Conservation (phyloP, 2,888 invertebrate genomes). For the Agrilus biguttatus region DNA sequence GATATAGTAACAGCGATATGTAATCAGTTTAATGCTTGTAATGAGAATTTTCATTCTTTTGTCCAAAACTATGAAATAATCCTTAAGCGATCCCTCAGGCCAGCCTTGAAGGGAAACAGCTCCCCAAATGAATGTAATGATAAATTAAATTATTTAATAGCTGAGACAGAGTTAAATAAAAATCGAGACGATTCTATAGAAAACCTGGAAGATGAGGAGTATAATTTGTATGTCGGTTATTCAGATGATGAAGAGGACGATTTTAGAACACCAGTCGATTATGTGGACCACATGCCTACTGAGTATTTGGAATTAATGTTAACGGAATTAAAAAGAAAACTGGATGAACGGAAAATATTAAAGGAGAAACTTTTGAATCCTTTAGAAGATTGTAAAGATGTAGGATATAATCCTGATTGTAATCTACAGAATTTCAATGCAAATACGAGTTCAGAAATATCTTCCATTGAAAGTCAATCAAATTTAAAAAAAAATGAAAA, state of each 20-base stretch:
- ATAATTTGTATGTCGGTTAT: slow-evolving; percentile 6
- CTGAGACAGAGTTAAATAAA: too few species aligned
- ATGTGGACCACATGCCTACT: slow-evolving; percentile 2
- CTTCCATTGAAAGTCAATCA: too few species aligned
- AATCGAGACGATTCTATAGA: slow-evolving; percentile 1
- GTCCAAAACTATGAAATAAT: background rate
- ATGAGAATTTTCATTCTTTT: background rate
- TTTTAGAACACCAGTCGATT: background rate
- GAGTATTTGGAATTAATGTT: slow-evolving; percentile 6
- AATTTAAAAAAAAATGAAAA: too few species aligned
- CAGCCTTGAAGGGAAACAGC: background rate
- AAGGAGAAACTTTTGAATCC: too few species aligned
- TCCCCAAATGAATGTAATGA: too few species aligned
- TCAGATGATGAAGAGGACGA: slow-evolving; percentile 3
- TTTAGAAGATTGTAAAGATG: too few species aligned
- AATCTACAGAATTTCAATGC: too few species aligned
- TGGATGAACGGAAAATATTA: slow-evolving; percentile 1
- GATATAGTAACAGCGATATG: background rate
- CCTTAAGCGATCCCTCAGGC: background rate
- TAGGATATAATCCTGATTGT: too few species aligned
- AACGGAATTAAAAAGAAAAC: slow-evolving; percentile 4
- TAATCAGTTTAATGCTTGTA: background rate
- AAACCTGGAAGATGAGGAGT: slow-evolving; percentile 6
- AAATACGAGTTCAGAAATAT: too few species aligned
- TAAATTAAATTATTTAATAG: too few species aligned